phyloP scores from a whole-genome alignment of 2,797 vertebrate genomes.

The Mareca penelope region DNA sequence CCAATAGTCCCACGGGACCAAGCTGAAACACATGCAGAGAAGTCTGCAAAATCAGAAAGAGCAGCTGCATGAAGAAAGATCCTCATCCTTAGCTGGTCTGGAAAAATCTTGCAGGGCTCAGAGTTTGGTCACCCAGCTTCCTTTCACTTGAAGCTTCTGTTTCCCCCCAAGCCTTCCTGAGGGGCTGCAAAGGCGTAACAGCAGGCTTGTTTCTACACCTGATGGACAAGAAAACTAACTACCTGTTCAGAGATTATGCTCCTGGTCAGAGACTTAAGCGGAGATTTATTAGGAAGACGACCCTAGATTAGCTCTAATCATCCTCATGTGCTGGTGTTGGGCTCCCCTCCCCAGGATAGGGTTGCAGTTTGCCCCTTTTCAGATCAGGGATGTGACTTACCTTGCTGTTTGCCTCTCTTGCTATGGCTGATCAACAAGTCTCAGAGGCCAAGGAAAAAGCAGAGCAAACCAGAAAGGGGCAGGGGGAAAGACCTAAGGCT shows the following conservation, averaged over 20 bases:
- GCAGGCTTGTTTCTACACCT: background rate
- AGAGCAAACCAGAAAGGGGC: background rate
- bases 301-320: background rate
- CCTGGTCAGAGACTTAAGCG: fast-evolving
- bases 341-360: no score
- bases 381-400: background rate
- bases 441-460: background rate
- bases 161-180: background rate
- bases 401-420: background rate
- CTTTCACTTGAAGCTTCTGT: background rate
- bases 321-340: background rate
- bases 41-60: background rate
- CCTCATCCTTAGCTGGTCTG: background rate
- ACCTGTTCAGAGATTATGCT: background rate
- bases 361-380: background rate
- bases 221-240: background rate
- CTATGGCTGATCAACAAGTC: background rate
- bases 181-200: background rate
- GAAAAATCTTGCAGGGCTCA: background rate
- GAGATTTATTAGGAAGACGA: background rate
- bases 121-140: background rate
- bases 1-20: background rate
- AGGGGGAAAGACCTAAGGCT: background rate
- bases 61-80: background rate
- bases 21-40: background rate